phyloP scores from a whole-genome alignment of 2,797 vertebrate genomes.

The Pangasius krempfi region DNA sequence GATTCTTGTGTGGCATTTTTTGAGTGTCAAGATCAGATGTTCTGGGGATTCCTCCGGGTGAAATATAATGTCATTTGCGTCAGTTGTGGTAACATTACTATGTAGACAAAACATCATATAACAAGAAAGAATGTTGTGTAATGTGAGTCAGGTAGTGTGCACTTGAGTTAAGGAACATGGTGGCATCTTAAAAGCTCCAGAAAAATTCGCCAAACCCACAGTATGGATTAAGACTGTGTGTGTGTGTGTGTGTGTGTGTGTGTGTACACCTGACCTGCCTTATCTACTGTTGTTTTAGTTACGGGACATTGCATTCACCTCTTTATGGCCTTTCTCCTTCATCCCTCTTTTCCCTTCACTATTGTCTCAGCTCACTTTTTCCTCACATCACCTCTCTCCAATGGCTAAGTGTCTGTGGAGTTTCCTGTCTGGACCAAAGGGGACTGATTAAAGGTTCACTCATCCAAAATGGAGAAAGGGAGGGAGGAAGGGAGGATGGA shows the following conservation, averaged over 20 bases:
- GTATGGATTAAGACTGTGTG: conserved; percentile 1
- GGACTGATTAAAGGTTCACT: conserved; percentile 60
- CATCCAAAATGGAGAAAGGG: conserved; percentile 50
- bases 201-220: conserved; percentile 7
- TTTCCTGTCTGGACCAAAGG: conserved; percentile 56
- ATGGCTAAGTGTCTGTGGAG: conserved; percentile 37
- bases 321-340: conserved; percentile 30
- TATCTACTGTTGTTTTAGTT: conserved; percentile 48
- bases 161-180: conserved; percentile 13
- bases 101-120: conserved; percentile 19
- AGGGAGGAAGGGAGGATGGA: conserved; percentile 9
- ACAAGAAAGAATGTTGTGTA: conserved; percentile 8
- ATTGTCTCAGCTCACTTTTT: conserved; percentile 30
- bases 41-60: background rate
- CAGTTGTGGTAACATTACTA: conserved; percentile 13
- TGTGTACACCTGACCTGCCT: conserved; percentile 26
- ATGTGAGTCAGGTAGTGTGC: background rate
- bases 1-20: conserved; percentile 9
- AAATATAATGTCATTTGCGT: conserved; percentile 50
- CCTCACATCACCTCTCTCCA: conserved; percentile 34
- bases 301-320: conserved; percentile 44
- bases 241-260: conserved; percentile 15
- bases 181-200: conserved; percentile 12
- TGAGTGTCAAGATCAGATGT: conserved; percentile 15
- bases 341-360: background rate